Evolutionary conservation across 92 coral and sea anemone species (phyloP).

Genomic region (Zoanthus gigantus): DNA sequence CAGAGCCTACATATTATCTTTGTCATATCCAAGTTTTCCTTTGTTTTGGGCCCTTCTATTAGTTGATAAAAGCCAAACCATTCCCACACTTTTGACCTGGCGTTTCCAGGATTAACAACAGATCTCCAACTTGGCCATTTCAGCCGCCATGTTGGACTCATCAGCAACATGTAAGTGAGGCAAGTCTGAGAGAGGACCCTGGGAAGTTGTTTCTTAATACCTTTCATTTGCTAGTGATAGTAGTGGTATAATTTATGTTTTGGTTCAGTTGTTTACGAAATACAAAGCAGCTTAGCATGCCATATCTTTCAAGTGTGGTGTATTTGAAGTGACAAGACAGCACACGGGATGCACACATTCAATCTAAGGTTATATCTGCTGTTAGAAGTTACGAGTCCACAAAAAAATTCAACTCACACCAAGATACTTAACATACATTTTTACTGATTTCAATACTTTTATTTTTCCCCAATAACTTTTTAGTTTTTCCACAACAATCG

Average conservation of each 20-base stretch:
- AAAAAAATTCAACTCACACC: slow-evolving; percentile 52
- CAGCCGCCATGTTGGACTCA: slow-evolving; percentile 56
- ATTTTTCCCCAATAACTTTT: slow-evolving; percentile 61
- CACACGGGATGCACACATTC: slow-evolving; percentile 32
- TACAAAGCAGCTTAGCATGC: slow-evolving; percentile 38
- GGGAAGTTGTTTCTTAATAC: slow-evolving; percentile 37
- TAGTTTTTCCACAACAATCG: slow-evolving; percentile 56
- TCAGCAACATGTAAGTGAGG: slow-evolving; percentile 55
- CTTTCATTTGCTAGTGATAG: slow-evolving; percentile 38
- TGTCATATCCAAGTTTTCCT: slow-evolving; percentile 49
- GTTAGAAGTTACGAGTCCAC: slow-evolving; percentile 27
- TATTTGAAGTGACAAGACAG: slow-evolving; percentile 62
- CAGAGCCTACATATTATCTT: slow-evolving; percentile 54
- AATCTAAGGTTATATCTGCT: too few relatives aligned
- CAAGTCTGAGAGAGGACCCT: slow-evolving; percentile 45
- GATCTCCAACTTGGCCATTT: slow-evolving; percentile 53
- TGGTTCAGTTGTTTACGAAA: slow-evolving; percentile 61
- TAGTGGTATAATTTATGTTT: slow-evolving; percentile 53
- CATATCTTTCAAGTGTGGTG: slow-evolving; percentile 48
- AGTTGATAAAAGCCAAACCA: slow-evolving; percentile 40
- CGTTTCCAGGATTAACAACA: slow-evolving; percentile 48
- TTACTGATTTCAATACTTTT: slow-evolving; percentile 54
- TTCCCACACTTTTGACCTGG: slow-evolving; percentile 48
- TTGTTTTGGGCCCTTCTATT: slow-evolving; percentile 50
- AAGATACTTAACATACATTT: slow-evolving; percentile 47